phyloP scores from a whole-genome alignment of 2,888 invertebrate genomes.

The Nasonia oneida region DNA sequence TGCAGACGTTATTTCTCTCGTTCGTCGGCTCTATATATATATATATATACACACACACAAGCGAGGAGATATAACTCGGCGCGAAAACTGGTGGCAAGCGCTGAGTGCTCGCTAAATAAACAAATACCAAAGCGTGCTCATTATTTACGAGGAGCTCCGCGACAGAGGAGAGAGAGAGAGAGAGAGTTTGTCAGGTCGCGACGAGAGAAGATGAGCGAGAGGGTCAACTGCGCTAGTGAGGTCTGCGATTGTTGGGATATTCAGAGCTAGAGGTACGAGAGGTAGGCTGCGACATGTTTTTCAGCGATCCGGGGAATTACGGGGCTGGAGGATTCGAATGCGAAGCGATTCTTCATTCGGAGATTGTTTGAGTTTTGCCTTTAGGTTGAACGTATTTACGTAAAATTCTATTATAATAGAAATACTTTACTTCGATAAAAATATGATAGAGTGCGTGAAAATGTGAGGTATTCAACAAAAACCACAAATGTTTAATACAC shows the following conservation, averaged over 20 bases:
- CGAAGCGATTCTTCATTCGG: neutral
- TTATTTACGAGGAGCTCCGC: constrained; percentile 70
- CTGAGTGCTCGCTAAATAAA: constrained; percentile 78
- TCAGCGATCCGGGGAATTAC: neutral
- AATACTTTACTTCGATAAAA: no score
- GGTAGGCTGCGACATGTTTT: neutral
- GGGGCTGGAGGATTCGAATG: neutral
- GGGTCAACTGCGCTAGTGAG: neutral
- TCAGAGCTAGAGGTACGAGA: neutral
- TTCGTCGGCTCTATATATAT: neutral
- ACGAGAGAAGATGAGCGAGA: neutral
- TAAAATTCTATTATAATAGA: no score
- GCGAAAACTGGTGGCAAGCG: constrained; percentile 63
- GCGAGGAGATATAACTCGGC: constrained; percentile 19
- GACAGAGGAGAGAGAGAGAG: neutral
- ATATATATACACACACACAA: no score
- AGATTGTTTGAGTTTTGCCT: neutral
- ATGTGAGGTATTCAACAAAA: no score
- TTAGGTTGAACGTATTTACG: neutral
- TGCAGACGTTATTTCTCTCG: constrained; percentile 49
- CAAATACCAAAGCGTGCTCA: constrained; percentile 74
- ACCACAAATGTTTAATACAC: no score
- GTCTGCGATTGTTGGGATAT: neutral
- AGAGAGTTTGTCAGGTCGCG: neutral
- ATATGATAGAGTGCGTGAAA: no score